These are phyloP conservation scores for Gyrodactylus salaris DNA, from an alignment of 1,140 invertebrate genomes.

Conservation along the genomic window DNA sequence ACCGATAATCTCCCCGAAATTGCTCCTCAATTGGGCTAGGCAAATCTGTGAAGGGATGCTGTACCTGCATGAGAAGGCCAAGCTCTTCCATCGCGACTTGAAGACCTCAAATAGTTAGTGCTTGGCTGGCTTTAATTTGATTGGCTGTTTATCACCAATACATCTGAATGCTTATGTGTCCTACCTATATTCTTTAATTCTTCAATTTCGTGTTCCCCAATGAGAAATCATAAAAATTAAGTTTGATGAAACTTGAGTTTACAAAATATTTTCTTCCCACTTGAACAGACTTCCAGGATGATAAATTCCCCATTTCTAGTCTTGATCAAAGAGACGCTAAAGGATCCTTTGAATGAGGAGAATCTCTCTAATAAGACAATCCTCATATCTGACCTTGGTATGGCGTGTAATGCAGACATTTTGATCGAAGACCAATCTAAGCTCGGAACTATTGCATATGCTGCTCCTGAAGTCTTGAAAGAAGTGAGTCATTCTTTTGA, in stretches of 20 bases:
- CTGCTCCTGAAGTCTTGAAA: neutral
- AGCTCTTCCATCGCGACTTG: conserved; percentile 1
- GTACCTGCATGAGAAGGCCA: neutral
- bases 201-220: no score
- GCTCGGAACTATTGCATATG: neutral
- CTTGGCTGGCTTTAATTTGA: neutral
- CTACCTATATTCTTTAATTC: no score
- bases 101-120: neutral
- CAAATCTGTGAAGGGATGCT: neutral
- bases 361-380: neutral
- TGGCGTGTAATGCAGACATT: neutral
- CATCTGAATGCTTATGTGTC: no score
- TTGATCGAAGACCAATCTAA: neutral
- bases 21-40: neutral
- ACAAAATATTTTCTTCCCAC: no score
- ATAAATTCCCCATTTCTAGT: no score
- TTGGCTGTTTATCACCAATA: neutral
- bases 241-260: no score
- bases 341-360: neutral
- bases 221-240: no score
- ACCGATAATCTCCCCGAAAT: neutral
- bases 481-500: neutral
- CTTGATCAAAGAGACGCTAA: neutral
- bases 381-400: neutral
- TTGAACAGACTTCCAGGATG: no score